These are phyloP conservation scores for Nemotelus pantherinus DNA, from an alignment of 2,888 invertebrate genomes.

Conservation along the genomic window DNA sequence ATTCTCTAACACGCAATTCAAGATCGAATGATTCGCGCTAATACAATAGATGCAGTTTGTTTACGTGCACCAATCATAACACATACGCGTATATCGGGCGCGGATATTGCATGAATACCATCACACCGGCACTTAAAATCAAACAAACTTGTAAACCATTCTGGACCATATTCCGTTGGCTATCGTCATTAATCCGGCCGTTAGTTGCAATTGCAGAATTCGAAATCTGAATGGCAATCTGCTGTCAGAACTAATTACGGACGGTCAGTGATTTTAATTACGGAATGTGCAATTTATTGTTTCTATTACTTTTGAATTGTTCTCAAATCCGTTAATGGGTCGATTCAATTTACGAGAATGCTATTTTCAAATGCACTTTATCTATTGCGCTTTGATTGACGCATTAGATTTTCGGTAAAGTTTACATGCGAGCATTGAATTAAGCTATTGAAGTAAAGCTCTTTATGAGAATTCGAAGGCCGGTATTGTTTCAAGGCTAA, in stretches of 20 bases:
- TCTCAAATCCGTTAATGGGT: constrained; percentile 12
- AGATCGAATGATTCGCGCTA: constrained; percentile 27
- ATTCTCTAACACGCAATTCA: neutral
- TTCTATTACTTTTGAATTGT: constrained; percentile 28
- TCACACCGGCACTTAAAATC: constrained; percentile 29
- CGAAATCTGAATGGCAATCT: constrained; percentile 15
- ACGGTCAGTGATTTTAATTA: constrained; percentile 3
- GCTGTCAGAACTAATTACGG: constrained; percentile 9
- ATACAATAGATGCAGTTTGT: constrained; percentile 22
- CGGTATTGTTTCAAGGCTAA: too few species aligned
- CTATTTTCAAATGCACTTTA: too few species aligned
- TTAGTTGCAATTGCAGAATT: neutral
- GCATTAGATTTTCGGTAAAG: too few species aligned
- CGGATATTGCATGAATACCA: constrained; percentile 8
- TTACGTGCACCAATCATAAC: constrained; percentile 35
- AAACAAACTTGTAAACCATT: constrained; percentile 16
- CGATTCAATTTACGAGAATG: neutral
- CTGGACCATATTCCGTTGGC: too few species aligned
- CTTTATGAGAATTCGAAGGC: too few species aligned
- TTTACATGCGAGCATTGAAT: too few species aligned
- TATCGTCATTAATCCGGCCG: constrained; percentile 6
- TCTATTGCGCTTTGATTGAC: too few species aligned
- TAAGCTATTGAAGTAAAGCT: too few species aligned
- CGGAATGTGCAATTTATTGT: constrained; percentile 8
- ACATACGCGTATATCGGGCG: constrained; percentile 1